Evolutionary conservation across 2,113 vertebrate species (phyloP), one percentile per base, ranked within the genome.

Genomic region (Dicrurus megarhynchus): DNA sequence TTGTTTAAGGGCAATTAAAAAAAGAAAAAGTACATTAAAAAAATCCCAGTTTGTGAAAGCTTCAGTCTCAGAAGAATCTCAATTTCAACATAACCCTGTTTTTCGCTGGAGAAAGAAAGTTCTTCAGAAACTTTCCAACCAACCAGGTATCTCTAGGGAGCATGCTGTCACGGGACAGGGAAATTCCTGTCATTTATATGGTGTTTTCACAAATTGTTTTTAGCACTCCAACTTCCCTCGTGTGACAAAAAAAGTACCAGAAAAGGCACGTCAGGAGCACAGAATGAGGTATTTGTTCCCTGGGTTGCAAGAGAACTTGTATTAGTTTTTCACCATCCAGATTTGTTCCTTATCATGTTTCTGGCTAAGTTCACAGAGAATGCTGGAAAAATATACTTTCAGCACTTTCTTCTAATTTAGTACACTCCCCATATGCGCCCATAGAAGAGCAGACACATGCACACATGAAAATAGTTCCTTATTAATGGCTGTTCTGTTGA

Each of bases 51-150:
- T 68, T 61, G 4, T 80, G 67, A 73, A 90, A 88, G 6, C 42
- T 77, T 57, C 33, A 37, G 59, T 94, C 82, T 88, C 63, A 57
- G 37, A 77, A 59, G 35, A 77, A 39, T 71, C 33, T 84, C 11
- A 22, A 2, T 91, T 95, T 75, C 65, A 65, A 32, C 13, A 47
- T 41, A 90, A 79, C 6, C 9, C 4, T 5, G 0, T 23, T 88
- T 91, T 91, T 91, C 70, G 19, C 59, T 74, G 33, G 61, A 68
- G 55, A 97, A 96, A 89, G 59, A 57, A 88, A 87, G 28, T 44
- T 71, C 41, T 93, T 79, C 30, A 23, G 52, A 80, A 87, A 80
- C 44, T 83, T 94, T 93, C 64, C 47, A 74, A 33, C 60, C 56
- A 70, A 42, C 8, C 47, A 75, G 59, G 17, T 11, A 6, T 88